Evolutionary conservation across 2,113 vertebrate genomes (phyloP).

Genomic region (Astur gentilis): DNA sequence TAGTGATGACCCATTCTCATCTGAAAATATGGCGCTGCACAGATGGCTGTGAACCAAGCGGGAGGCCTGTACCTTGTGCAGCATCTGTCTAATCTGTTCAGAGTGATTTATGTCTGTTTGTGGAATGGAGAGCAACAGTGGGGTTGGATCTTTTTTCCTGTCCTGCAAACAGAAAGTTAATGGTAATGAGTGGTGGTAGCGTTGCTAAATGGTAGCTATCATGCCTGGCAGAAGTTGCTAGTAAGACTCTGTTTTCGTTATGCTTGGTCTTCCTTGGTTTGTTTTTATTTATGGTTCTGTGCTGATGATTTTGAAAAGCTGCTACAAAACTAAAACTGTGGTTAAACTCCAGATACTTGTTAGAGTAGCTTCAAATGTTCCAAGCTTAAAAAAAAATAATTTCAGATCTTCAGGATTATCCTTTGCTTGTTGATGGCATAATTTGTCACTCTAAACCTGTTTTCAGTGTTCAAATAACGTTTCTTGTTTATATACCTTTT

Average conservation of each 20-base stretch:
- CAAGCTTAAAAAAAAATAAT: neutral
- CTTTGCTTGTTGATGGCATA: neutral
- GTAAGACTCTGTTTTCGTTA: too few species aligned
- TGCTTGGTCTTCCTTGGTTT: too few species aligned
- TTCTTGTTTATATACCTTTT: neutral
- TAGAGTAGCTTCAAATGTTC: neutral
- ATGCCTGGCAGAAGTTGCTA: too few species aligned
- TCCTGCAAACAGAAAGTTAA: too few species aligned
- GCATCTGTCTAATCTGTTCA: too few species aligned
- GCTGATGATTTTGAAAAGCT: neutral
- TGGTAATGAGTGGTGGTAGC: too few species aligned
- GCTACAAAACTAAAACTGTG: neutral
- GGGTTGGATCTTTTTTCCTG: too few species aligned
- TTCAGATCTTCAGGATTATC: neutral
- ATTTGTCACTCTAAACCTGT: neutral
- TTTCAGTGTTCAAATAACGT: neutral
- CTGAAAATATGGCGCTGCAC: neutral
- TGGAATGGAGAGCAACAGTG: too few species aligned
- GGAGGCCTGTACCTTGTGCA: too few species aligned
- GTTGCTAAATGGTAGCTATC: too few species aligned
- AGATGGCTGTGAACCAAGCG: neutral
- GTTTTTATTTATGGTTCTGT: neutral
- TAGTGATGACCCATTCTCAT: fast-evolving
- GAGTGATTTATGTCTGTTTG: too few species aligned
- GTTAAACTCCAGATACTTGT: neutral